A percentile compares a stretch with the other conserved stretches of the same genome.
phyloP scores from a whole-genome alignment of 1,140 invertebrate genomes.

The Pseudomyrmex pallidus region DNA sequence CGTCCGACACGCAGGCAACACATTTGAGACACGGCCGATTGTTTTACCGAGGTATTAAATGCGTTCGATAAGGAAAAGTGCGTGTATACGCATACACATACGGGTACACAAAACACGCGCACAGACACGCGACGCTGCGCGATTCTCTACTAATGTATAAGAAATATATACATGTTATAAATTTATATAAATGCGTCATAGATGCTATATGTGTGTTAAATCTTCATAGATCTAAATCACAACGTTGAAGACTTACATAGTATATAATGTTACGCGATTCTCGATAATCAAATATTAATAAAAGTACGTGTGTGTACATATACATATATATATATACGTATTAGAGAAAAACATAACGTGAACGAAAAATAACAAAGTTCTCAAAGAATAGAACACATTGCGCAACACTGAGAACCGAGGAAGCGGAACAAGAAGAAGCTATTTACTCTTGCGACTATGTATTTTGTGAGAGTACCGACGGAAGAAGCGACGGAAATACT shows the following conservation, averaged over 20 bases:
- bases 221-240: slow-evolving; percentile 58
- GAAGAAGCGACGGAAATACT: slow-evolving; percentile 9
- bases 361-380: background rate
- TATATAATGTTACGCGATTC: slow-evolving; percentile 65
- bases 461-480: background rate
- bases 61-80: slow-evolving; percentile 61
- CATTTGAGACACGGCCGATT: background rate
- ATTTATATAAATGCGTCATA: slow-evolving; percentile 37
- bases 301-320: slow-evolving; percentile 20
- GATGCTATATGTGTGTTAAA: slow-evolving; percentile 61
- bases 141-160: slow-evolving; percentile 33
- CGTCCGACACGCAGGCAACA: slow-evolving; percentile 37
- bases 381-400: slow-evolving; percentile 4
- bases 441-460: slow-evolving; percentile 9
- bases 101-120: slow-evolving; percentile 53
- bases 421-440: background rate
- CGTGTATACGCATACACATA: slow-evolving; percentile 45
- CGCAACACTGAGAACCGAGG: background rate
- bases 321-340: too few species aligned
- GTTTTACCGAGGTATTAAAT: slow-evolving; percentile 31
- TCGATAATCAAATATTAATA: slow-evolving; percentile 64
- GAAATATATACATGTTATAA: slow-evolving; percentile 41
- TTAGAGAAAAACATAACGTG: background rate
- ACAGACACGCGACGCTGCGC: slow-evolving; percentile 34
- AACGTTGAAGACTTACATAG: slow-evolving; percentile 53